Evolutionary conservation across 2,797 vertebrate genomes (phyloP).

Genomic region (Danio kyathit): DNA sequence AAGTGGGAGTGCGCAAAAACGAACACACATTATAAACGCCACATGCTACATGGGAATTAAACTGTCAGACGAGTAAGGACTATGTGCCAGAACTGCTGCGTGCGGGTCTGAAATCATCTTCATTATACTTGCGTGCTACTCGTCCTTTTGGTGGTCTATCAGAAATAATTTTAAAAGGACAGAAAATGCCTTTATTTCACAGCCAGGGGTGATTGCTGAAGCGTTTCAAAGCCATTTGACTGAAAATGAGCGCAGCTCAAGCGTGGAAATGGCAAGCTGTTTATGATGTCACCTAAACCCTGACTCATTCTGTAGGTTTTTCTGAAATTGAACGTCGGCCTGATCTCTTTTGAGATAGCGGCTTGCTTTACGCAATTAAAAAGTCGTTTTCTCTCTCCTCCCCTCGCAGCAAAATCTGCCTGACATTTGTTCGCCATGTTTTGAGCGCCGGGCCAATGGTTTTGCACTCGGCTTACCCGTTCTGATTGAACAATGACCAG

Average conservation of each 20-base stretch:
- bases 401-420: slow-evolving; percentile 17
- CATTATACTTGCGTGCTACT: slow-evolving; percentile 54
- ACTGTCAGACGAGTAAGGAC: slow-evolving; percentile 53
- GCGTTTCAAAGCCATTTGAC: slow-evolving; percentile 66
- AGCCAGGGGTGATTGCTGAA: slow-evolving; percentile 63
- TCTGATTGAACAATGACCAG: slow-evolving; percentile 27
- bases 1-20: slow-evolving; percentile 26
- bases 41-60: neutral
- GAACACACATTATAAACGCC: slow-evolving; percentile 19
- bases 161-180: slow-evolving; percentile 58
- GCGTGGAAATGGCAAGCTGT: slow-evolving; percentile 67
- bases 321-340: slow-evolving; percentile 33
- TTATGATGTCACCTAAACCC: slow-evolving; percentile 66
- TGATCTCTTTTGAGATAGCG: slow-evolving; percentile 42
- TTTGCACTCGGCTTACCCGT: neutral
- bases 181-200: slow-evolving; percentile 62
- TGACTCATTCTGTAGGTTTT: slow-evolving; percentile 60
- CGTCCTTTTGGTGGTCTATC: slow-evolving; percentile 58
- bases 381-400: slow-evolving; percentile 7
- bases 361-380: slow-evolving; percentile 53
- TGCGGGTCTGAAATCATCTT: slow-evolving; percentile 55
- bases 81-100: slow-evolving; percentile 38
- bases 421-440: slow-evolving; percentile 36
- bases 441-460: slow-evolving; percentile 15
- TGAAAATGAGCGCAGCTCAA: slow-evolving; percentile 65